Conservation (phyloP, 2,113 vertebrate species). For the Archocentrus centrarchus region DNA sequence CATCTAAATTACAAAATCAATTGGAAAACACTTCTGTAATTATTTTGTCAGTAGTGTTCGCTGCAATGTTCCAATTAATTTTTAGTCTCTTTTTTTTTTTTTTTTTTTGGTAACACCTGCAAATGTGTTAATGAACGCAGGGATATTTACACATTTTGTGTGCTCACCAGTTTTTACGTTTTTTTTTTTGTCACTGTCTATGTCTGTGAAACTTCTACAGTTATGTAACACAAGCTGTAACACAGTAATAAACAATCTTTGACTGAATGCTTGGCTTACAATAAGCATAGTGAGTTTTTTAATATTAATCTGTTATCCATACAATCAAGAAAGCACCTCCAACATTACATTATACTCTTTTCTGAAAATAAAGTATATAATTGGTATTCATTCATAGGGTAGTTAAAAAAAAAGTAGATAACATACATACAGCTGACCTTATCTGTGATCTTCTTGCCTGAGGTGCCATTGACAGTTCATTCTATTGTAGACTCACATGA, state of each 20-base stretch:
- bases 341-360: too few species aligned
- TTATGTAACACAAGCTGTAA: neutral
- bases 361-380: too few species aligned
- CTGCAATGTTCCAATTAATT: neutral
- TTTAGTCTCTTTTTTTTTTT: neutral
- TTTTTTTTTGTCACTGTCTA: neutral
- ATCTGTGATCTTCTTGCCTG: neutral
- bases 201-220: neutral
- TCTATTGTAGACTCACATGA: neutral
- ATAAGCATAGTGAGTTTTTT: too few species aligned
- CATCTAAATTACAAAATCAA: neutral
- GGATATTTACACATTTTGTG: neutral
- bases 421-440: too few species aligned
- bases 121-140: slow-evolving; percentile 14
- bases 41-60: neutral
- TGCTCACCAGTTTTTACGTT: neutral
- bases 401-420: too few species aligned
- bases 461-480: neutral
- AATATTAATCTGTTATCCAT: too few species aligned
- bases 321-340: too few species aligned
- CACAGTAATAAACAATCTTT: neutral
- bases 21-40: neutral
- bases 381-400: too few species aligned
- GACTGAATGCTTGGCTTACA: too few species aligned
- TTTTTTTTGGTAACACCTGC: neutral